Conservation (phyloP, 2,113 vertebrate species). For the Vireo altiloquus region DNA sequence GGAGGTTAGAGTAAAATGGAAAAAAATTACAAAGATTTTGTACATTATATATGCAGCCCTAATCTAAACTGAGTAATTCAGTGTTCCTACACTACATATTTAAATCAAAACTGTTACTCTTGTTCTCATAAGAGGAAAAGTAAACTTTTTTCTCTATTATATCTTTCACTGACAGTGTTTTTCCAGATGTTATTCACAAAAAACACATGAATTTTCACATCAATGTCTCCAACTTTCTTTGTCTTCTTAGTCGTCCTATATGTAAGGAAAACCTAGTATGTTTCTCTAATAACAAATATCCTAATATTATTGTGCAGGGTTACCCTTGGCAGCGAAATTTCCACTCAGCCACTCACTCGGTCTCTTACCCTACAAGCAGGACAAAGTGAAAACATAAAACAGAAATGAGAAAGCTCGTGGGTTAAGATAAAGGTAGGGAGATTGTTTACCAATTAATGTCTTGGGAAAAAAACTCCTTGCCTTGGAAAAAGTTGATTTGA, state of each 20-base stretch:
- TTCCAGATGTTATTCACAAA: not conserved
- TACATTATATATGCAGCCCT: not conserved
- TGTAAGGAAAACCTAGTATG: not conserved
- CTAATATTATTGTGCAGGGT: not conserved
- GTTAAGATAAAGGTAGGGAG: not conserved
- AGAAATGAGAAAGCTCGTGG: not conserved
- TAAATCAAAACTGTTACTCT: not conserved
- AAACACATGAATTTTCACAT: not conserved
- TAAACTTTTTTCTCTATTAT: not conserved
- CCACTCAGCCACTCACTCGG: not conserved
- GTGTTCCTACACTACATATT: not conserved
- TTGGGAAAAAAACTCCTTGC: not conserved
- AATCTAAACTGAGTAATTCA: not conserved
- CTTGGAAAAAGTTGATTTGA: not conserved
- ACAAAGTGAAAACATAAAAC: not conserved
- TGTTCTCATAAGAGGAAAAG: not conserved
- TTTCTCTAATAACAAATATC: not conserved
- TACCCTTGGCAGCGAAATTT: not conserved
- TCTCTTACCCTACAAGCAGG: not conserved
- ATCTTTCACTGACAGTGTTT: not conserved
- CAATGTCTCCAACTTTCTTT: not conserved
- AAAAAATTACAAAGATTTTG: constrained; percentile 26
- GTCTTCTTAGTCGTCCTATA: not conserved
- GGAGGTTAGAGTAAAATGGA: not conserved
- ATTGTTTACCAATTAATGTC: not conserved